Conservation (phyloP, 2,888 invertebrate species). For the Mythimna loreyi region DNA sequence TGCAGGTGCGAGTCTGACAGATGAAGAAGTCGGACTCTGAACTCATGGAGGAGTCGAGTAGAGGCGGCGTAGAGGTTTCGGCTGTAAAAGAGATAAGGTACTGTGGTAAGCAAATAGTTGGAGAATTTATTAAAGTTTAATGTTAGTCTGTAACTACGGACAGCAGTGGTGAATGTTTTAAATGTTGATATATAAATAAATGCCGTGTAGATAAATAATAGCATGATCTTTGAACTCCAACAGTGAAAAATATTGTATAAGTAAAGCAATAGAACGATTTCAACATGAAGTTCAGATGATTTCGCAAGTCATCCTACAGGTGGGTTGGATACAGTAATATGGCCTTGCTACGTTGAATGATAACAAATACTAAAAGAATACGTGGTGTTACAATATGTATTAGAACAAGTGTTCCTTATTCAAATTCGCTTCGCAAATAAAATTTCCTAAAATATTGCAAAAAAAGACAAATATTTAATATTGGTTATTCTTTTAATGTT, state of each 20-base stretch:
- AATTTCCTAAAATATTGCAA: conserved; percentile 9
- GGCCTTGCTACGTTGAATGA: conserved; percentile 1
- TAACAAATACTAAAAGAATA: conserved; percentile 17
- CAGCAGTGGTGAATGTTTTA: background rate
- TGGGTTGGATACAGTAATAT: background rate
- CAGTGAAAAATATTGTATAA: background rate
- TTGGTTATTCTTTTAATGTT: conserved; percentile 10
- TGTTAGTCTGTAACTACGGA: background rate
- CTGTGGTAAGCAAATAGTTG: background rate
- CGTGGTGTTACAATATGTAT: background rate
- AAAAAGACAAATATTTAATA: conserved; percentile 8
- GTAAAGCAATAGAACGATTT: background rate
- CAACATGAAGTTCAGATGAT: background rate
- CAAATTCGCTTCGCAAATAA: conserved; percentile 18
- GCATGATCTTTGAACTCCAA: background rate
- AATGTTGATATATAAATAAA: background rate
- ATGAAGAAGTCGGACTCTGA: conserved; percentile 84
- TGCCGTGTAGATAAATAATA: background rate
- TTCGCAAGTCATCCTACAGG: background rate
- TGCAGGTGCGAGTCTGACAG: conserved; percentile 85
- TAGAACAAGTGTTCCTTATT: background rate
- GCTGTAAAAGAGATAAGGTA: conserved; percentile 70
- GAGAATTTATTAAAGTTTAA: background rate
- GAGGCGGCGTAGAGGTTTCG: conserved; percentile 85
- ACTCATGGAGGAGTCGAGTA: conserved; percentile 77